phyloP scores from a whole-genome alignment of 2,797 vertebrate genomes.

The Eleutherodactylus coqui region DNA sequence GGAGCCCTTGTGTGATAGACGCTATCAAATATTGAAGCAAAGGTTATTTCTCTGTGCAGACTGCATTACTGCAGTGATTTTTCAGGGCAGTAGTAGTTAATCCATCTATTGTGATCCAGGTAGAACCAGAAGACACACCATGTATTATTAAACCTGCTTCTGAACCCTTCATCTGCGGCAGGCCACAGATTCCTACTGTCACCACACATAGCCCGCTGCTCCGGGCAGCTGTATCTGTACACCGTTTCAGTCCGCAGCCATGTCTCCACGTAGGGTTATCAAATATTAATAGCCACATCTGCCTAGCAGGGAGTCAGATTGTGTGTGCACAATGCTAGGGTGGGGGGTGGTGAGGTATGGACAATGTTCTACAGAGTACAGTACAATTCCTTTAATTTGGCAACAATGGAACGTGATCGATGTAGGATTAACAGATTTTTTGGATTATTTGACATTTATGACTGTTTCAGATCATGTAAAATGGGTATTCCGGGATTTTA shows the following conservation, averaged over 20 bases:
- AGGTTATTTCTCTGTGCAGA: not conserved
- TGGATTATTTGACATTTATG: too few relatives aligned
- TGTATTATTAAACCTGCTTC: constrained; percentile 14
- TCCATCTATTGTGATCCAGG: constrained; percentile 1
- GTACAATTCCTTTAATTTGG: not conserved
- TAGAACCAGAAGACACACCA: not conserved
- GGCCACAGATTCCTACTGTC: not conserved
- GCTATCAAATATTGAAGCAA: not conserved
- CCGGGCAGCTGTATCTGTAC: not conserved
- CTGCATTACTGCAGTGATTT: not conserved
- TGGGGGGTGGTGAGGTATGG: not conserved
- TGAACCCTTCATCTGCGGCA: not conserved
- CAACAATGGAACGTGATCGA: not conserved
- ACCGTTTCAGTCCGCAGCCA: not conserved
- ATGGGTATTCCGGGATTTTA: too few relatives aligned
- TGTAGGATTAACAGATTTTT: not conserved
- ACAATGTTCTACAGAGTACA: not conserved
- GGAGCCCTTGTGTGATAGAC: not conserved
- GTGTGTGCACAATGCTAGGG: too few relatives aligned
- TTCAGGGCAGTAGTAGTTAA: too few relatives aligned
- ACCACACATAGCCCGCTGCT: not conserved
- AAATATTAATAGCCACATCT: constrained; percentile 37
- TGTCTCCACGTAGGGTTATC: not conserved
- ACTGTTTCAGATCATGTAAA: too few relatives aligned
- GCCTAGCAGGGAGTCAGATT: not conserved